Conservation (phyloP, 2,113 vertebrate genomes). For the Felis chaus region DNA sequence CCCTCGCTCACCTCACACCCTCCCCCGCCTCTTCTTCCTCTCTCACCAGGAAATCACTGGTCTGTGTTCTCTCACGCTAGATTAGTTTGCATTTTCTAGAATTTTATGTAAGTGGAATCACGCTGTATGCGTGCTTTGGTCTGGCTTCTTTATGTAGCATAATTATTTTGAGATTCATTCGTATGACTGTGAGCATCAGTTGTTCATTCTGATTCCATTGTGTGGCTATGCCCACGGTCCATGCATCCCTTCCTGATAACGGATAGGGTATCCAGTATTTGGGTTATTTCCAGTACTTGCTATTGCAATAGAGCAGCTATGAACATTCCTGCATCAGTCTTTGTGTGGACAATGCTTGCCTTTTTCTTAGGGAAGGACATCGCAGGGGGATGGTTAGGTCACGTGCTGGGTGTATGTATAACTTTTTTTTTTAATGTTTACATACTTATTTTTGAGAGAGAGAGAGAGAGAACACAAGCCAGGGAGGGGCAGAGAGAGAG, state of each 20-base stretch:
- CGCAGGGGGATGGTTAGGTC: not conserved
- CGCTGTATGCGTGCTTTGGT: fast-evolving
- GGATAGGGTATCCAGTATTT: not conserved
- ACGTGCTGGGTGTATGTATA: not conserved
- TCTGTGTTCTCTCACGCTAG: not conserved
- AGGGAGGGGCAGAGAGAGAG: too few relatives aligned
- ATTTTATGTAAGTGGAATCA: not conserved
- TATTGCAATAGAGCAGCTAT: not conserved
- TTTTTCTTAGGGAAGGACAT: not conserved
- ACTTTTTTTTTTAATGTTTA: not conserved
- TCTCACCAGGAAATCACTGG: not conserved
- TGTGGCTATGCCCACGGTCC: fast-evolving
- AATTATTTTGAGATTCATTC: not conserved
- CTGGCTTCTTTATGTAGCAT: not conserved
- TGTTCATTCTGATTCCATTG: fast-evolving
- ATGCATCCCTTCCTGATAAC: fast-evolving
- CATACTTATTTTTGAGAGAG: too few relatives aligned
- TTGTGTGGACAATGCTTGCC: not conserved
- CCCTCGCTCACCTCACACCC: not conserved
- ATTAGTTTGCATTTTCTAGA: not conserved
- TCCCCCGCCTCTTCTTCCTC: not conserved
- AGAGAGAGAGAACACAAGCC: too few relatives aligned
- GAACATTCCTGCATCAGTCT: fast-evolving
- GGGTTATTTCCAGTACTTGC: not conserved
- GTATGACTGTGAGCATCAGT: fast-evolving